These are phyloP conservation scores for Tryphoninae sp. DNA, from an alignment of 2,888 invertebrate genomes.

Conservation along the genomic window DNA sequence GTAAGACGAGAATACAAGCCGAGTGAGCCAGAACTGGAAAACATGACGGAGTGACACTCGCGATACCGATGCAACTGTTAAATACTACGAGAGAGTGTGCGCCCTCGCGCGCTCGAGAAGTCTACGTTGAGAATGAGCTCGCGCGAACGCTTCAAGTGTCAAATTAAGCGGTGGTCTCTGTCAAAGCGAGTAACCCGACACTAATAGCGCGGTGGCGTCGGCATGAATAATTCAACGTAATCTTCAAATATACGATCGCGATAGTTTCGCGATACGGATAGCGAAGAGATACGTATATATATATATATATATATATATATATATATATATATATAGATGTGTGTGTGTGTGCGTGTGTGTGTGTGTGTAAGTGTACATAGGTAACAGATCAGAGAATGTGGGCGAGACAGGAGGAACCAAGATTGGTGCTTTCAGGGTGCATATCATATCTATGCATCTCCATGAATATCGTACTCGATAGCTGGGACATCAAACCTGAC, in stretches of 20 bases:
- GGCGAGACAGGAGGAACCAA: slow-evolving; percentile 2
- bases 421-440: slow-evolving; percentile 9
- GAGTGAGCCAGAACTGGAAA: slow-evolving; percentile 32
- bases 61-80: slow-evolving; percentile 49
- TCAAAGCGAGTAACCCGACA: slow-evolving; percentile 77
- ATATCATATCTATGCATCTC: neutral
- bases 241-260: slow-evolving; percentile 52
- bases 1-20: neutral
- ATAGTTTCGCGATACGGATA: slow-evolving; percentile 50
- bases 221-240: slow-evolving; percentile 76
- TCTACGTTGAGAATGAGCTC: slow-evolving; percentile 1
- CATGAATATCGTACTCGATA: no score
- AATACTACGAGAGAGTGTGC: slow-evolving; percentile 33
- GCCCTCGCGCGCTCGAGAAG: neutral
- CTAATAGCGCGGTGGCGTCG: slow-evolving; percentile 73
- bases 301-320: neutral
- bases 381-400: neutral
- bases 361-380: no score
- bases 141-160: slow-evolving; percentile 73
- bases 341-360: neutral
- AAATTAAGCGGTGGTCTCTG: slow-evolving; percentile 77
- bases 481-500: no score
- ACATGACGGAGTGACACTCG: slow-evolving; percentile 56
- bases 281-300: neutral
- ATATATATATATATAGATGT: no score